These are phyloP conservation scores for Eudemis profundana DNA, from an alignment of 2,888 invertebrate species.

Conservation along the genomic window DNA sequence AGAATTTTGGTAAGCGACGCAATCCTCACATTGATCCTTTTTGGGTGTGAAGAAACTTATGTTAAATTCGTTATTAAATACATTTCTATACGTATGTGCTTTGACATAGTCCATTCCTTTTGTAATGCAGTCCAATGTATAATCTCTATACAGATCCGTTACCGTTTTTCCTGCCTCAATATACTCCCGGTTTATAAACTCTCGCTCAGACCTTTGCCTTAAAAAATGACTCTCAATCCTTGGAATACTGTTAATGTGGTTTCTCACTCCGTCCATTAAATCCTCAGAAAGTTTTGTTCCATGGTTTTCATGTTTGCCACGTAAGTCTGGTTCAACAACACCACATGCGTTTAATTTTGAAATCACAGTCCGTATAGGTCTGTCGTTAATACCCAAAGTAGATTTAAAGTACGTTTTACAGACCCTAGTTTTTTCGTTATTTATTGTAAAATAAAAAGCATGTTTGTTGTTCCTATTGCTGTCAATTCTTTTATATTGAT, in stretches of 20 bases:
- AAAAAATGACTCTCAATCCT: conserved; percentile 38
- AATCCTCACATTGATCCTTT: conserved; percentile 42
- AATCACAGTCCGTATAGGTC: conserved; percentile 41
- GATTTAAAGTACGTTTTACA: conserved; percentile 38
- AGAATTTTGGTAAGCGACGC: no score
- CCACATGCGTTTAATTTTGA: conserved; percentile 22
- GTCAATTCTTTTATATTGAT: conserved; percentile 7
- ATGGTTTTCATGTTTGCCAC: conserved; percentile 30
- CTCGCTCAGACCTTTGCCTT: conserved; percentile 21
- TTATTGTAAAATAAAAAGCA: conserved; percentile 34
- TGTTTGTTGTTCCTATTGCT: conserved; percentile 41
- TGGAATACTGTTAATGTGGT: conserved; percentile 30
- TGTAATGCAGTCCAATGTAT: background rate
- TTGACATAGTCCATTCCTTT: conserved; percentile 17
- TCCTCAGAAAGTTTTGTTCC: conserved; percentile 3
- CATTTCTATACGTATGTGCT: conserved; percentile 26
- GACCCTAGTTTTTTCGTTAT: conserved; percentile 32
- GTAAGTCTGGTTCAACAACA: conserved; percentile 23
- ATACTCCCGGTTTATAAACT: conserved; percentile 34
- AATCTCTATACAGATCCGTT: conserved; percentile 31
- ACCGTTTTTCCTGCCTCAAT: conserved; percentile 35
- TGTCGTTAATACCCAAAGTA: conserved; percentile 38
- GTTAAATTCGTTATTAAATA: conserved; percentile 13
- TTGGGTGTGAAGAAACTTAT: conserved; percentile 41
- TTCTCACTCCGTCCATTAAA: background rate